Evolutionary conservation across 2,113 vertebrate species (phyloP).

Genomic region (Campylomormyrus tamandua): DNA sequence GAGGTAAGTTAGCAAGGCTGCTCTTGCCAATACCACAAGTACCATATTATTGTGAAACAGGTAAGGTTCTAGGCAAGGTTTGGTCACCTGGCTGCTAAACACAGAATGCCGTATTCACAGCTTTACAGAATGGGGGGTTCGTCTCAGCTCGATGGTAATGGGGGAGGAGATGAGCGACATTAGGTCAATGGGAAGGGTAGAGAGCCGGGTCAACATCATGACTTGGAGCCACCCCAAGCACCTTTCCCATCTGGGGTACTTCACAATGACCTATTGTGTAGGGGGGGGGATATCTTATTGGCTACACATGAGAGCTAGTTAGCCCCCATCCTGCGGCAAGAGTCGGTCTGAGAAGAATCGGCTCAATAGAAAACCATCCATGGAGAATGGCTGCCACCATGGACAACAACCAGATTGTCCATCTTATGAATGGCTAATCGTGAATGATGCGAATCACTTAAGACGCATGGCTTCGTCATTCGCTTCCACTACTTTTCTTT

Average conservation of each 20-base stretch:
- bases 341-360: slow-evolving; percentile 16
- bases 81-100: background rate
- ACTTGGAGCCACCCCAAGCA: background rate
- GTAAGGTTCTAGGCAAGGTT: background rate
- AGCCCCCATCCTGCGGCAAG: slow-evolving; percentile 27
- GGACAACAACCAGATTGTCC: background rate
- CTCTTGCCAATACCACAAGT: background rate
- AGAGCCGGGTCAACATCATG: background rate
- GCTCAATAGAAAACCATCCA: background rate
- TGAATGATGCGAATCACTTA: background rate
- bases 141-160: background rate
- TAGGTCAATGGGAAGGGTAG: background rate
- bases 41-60: background rate
- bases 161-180: background rate
- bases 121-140: background rate
- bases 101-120: background rate
- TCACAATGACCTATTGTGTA: slow-evolving; percentile 20
- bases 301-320: slow-evolving; percentile 15
- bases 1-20: background rate
- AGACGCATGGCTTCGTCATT: background rate
- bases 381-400: background rate
- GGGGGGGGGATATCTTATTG: background rate
- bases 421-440: background rate
- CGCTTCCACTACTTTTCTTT: background rate
- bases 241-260: background rate